These are phyloP conservation scores for Battus philenor DNA, from an alignment of 1,140 invertebrate species.

Conservation along the genomic window DNA sequence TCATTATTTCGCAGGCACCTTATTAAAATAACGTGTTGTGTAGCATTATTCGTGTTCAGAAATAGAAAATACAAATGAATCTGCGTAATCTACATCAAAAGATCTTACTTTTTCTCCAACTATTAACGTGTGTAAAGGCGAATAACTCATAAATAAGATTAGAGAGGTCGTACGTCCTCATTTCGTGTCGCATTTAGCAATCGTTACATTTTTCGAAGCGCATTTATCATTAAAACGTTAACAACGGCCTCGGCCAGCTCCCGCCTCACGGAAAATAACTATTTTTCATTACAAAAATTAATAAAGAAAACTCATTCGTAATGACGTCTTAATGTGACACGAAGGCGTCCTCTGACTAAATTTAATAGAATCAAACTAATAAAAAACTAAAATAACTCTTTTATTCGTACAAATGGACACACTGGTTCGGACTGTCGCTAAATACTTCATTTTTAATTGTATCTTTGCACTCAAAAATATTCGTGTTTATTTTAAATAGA, in stretches of 20 bases:
- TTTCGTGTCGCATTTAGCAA: slow-evolving; percentile 60
- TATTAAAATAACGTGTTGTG: slow-evolving; percentile 47
- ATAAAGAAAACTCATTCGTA: slow-evolving; percentile 19
- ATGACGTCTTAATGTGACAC: slow-evolving; percentile 21
- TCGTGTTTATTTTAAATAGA: slow-evolving; percentile 1
- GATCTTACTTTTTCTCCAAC: slow-evolving; percentile 42
- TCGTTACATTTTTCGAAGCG: slow-evolving; percentile 60
- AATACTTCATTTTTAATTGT: slow-evolving; percentile 15
- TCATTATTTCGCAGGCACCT: slow-evolving; percentile 29
- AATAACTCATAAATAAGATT: slow-evolving; percentile 65
- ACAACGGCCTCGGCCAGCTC: slow-evolving; percentile 36
- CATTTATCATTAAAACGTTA: slow-evolving; percentile 63
- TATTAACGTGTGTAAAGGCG: slow-evolving; percentile 58
- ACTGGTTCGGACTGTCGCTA: not conserved
- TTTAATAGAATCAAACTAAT: slow-evolving; percentile 13
- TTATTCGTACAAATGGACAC: not conserved
- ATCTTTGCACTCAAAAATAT: not conserved
- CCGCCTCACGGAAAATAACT: slow-evolving; percentile 28
- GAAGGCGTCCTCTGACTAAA: slow-evolving; percentile 11
- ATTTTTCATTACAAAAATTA: slow-evolving; percentile 29
- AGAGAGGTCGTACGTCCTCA: slow-evolving; percentile 52
- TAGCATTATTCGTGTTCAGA: slow-evolving; percentile 34
- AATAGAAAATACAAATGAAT: slow-evolving; percentile 52
- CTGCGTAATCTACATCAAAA: slow-evolving; percentile 61
- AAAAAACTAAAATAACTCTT: slow-evolving; percentile 9